These are phyloP conservation scores for Porites lutea DNA, from an alignment of 64 coral and sea anemone genomes.

Conservation along the genomic window DNA sequence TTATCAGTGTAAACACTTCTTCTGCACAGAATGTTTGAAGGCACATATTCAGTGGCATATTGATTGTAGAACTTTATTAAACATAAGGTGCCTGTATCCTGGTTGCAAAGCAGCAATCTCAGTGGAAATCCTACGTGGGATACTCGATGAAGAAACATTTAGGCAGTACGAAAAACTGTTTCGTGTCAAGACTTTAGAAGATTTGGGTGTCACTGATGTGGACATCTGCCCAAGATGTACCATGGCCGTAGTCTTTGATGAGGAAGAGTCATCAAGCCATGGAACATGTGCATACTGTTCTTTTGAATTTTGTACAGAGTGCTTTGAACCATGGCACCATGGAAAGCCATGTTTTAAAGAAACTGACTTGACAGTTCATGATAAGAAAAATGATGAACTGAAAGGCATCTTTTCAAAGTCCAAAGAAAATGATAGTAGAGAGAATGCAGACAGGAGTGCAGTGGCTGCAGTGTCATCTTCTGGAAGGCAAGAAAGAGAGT, in stretches of 20 bases:
- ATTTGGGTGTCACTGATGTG: slow-evolving; percentile 72
- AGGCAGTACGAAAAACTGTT: slow-evolving; percentile 78
- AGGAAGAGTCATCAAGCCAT: slow-evolving; percentile 77
- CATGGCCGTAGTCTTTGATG: slow-evolving; percentile 72
- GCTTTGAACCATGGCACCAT: slow-evolving; percentile 74
- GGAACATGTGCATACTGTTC: slow-evolving; percentile 82
- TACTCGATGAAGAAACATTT: slow-evolving; percentile 65
- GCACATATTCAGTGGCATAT: slow-evolving; percentile 74
- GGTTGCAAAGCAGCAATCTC: slow-evolving; percentile 62
- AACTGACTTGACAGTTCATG: not conserved
- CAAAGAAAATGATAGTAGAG: not conserved
- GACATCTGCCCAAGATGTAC: slow-evolving; percentile 88
- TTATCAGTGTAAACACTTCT: slow-evolving; percentile 79
- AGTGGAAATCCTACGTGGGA: slow-evolving; percentile 70
- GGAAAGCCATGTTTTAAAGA: slow-evolving; percentile 57
- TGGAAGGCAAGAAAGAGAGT: not conserved
- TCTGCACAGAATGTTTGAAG: slow-evolving; percentile 80
- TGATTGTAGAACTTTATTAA: slow-evolving; percentile 73
- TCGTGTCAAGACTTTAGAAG: slow-evolving; percentile 70
- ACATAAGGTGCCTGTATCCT: slow-evolving; percentile 67
- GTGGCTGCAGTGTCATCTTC: not conserved
- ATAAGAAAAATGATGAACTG: not conserved
- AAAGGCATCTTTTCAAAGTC: too few species aligned
- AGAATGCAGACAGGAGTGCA: not conserved
- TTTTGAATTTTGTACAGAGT: slow-evolving; percentile 89